Conservation (phyloP, 1,140 invertebrate genomes). For the Gryon sp. region DNA sequence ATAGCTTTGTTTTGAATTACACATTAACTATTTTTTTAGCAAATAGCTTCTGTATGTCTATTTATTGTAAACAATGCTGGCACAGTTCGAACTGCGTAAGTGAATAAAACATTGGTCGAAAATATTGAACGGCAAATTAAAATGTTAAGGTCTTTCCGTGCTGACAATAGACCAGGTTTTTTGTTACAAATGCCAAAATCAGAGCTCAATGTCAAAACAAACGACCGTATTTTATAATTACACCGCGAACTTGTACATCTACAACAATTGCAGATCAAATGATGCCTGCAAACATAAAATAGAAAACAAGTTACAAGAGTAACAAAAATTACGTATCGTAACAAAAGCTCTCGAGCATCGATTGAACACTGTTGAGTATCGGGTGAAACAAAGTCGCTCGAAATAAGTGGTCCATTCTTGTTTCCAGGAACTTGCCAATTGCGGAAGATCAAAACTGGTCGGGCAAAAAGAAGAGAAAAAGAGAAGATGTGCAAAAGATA, state of each 20-base stretch:
- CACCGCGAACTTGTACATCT: background rate
- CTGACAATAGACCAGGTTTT: background rate
- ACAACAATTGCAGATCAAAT: constrained; percentile 38
- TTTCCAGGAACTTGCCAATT: constrained; percentile 35
- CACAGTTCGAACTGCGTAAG: too few relatives aligned
- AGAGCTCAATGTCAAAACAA: constrained; percentile 20
- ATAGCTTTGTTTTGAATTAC: too few relatives aligned
- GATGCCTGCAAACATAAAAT: constrained; percentile 18
- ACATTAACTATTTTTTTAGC: too few relatives aligned
- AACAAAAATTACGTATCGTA: constrained; percentile 40
- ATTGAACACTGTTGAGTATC: constrained; percentile 47
- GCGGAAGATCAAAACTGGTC: constrained; percentile 34
- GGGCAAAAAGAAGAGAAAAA: constrained; percentile 1
- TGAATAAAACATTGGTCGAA: constrained; percentile 7
- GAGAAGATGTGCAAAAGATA: too few relatives aligned
- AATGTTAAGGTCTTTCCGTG: constrained; percentile 29
- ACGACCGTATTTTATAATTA: constrained; percentile 21
- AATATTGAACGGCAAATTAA: constrained; percentile 13
- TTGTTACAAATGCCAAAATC: constrained; percentile 29
- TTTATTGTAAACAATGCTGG: constrained; percentile 1
- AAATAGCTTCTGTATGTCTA: too few relatives aligned
- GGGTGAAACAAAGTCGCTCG: constrained; percentile 34
- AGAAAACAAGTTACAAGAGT: constrained; percentile 26
- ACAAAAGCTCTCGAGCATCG: constrained; percentile 40
- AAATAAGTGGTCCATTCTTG: constrained; percentile 33